Base-by-base conservation (phyloP, 64 coral and sea anemone species). In the Acropora yongei region DNA sequence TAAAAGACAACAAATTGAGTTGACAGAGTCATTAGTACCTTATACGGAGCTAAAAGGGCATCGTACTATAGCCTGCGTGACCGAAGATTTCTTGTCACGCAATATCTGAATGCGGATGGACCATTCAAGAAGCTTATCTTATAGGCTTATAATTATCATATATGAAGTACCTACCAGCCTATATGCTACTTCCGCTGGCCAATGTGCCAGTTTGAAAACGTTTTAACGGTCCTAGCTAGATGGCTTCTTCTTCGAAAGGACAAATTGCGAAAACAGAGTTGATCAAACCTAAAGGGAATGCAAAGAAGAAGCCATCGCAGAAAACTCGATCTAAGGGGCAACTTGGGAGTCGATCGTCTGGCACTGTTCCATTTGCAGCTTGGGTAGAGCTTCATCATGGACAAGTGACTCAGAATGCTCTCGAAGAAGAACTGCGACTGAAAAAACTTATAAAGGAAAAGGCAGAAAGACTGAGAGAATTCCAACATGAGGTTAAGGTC, bases 381-480 rank as follows among this genome's bases (percentile, higher is more conserved):
- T 97, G 95, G 95, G 95, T 97, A 14, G 95, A 97, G 87, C 80
- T 88, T 17, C 71, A 14, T 20, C 55, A 42, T 63, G 95, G 81
- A 45, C 68, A 83, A 6, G 16, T 57, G 9, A 65, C 76, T 72
- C 84, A 87, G 68, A 77, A 90, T 75, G 95, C 95, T 5, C 76
- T 61, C 40, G 87, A 84, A 39, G 95, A 93, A 72, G 95, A 94
- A 82, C 80, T 77, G 40, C 87, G 88, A 47, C 20, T 97, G 39
- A 91, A 91, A 49, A 90, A 88, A 80, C 46, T 97, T 77, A 83
- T 97, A 13, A 80, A 72, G 74, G 89, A 89, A 80, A 97, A 94
- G 74, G 83, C 91, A 88, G 83, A 97, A 80, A 92, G 80, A 16
- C 60, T 97, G 19, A 97, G 86, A 80, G 92, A 94, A 74, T 97